Percentiles rank a stretch among this genome's conserved stretches.
phyloP scores from a whole-genome alignment of 2,888 invertebrate species.

The Dryomyza anilis region DNA sequence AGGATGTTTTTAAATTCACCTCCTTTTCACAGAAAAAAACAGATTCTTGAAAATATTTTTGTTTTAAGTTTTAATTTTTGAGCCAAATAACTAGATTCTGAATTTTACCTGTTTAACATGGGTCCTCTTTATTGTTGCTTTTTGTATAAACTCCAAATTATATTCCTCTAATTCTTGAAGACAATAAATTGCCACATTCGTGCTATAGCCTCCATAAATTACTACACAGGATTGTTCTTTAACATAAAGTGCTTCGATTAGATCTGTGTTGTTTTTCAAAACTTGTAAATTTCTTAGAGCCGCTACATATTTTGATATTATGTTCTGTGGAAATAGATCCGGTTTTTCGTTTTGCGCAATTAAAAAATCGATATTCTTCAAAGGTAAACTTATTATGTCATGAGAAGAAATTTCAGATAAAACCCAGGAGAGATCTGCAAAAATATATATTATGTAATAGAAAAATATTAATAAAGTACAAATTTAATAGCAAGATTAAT shows the following conservation, averaged over 20 bases:
- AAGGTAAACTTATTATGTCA: not conserved
- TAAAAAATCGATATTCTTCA: not conserved
- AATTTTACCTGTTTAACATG: slow-evolving; percentile 42
- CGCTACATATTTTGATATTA: slow-evolving; percentile 33
- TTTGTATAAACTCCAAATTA: slow-evolving; percentile 23
- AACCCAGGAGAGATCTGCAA: slow-evolving; percentile 40
- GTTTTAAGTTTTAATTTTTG: not conserved
- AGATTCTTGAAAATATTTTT: too few relatives aligned
- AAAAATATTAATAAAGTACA: not conserved
- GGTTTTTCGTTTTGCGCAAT: not conserved
- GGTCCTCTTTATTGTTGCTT: slow-evolving; percentile 24
- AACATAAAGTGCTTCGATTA: slow-evolving; percentile 30
- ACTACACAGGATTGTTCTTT: slow-evolving; percentile 35
- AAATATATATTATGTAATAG: not conserved
- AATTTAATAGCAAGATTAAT: not conserved
- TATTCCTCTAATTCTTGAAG: slow-evolving; percentile 10
- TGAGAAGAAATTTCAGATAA: slow-evolving; percentile 28
- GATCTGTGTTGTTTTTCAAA: slow-evolving; percentile 20
- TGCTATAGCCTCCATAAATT: slow-evolving; percentile 1
- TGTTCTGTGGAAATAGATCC: slow-evolving; percentile 11
- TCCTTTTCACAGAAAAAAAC: too few relatives aligned
- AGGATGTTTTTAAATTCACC: too few relatives aligned
- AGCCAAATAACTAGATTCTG: not conserved
- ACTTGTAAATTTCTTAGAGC: slow-evolving; percentile 31
- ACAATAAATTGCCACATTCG: slow-evolving; percentile 29